Conservation (phyloP, 1,140 invertebrate species). For the Zelostemma sp. region DNA sequence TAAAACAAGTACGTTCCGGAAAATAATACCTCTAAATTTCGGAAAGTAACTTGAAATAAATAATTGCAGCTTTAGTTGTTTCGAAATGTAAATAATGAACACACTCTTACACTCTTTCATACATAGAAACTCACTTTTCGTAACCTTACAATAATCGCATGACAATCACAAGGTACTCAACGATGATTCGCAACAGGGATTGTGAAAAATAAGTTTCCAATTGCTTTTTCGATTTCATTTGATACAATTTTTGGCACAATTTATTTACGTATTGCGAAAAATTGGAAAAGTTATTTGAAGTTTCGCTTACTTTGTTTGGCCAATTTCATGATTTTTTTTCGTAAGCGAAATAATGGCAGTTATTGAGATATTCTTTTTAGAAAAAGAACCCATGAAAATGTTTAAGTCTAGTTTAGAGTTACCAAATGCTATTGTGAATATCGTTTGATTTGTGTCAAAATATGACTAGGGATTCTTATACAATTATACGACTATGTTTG, state of each 20-base stretch:
- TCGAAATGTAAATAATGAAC: not conserved
- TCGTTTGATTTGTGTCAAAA: constrained; percentile 56
- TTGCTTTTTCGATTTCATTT: not conserved
- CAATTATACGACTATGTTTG: constrained; percentile 29
- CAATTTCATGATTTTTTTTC: not conserved
- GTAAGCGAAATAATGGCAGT: no score
- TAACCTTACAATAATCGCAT: not conserved
- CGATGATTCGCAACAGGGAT: not conserved
- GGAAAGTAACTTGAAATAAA: no score
- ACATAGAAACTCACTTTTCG: not conserved
- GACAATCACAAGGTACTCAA: not conserved
- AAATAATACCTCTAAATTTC: no score
- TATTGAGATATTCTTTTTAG: no score
- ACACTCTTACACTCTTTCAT: not conserved
- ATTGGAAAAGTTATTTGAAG: no score
- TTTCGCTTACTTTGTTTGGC: not conserved
- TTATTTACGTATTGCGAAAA: no score
- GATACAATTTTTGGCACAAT: not conserved
- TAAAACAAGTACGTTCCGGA: no score
- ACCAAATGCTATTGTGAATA: constrained; percentile 26
- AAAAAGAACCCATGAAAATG: not conserved
- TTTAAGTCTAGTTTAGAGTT: constrained; percentile 26
- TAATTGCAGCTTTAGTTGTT: no score
- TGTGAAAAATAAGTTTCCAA: not conserved
- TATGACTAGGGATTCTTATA: constrained; percentile 55